phyloP scores from a whole-genome alignment of 2,113 vertebrate species.

The Gobio gobio region DNA sequence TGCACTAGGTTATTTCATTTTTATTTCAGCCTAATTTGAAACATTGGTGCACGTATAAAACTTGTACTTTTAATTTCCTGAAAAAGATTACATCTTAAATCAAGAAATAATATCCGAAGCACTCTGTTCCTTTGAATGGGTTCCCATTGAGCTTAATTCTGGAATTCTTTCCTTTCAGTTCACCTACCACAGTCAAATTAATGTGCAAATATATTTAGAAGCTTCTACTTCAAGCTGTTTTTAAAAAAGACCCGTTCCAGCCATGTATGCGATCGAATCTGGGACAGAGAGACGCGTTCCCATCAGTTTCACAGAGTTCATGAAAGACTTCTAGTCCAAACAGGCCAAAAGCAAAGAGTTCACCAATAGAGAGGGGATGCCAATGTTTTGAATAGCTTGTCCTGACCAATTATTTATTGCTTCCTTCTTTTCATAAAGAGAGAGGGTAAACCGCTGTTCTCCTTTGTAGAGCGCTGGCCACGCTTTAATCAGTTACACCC shows the following conservation, averaged over 20 bases:
- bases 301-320: slow-evolving; percentile 2
- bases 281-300: neutral
- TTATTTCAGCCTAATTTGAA: neutral
- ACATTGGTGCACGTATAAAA: neutral
- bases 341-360: slow-evolving; percentile 35
- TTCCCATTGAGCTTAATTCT: neutral
- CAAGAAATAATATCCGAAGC: neutral
- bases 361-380: slow-evolving; percentile 56
- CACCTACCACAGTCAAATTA: slow-evolving; percentile 17
- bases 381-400: slow-evolving; percentile 62
- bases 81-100: slow-evolving; percentile 6
- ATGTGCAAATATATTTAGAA: neutral
- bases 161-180: neutral
- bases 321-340: slow-evolving; percentile 42
- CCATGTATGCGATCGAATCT: neutral
- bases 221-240: neutral
- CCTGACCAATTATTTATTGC: slow-evolving; percentile 74
- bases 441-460: slow-evolving; percentile 66
- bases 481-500: slow-evolving; percentile 76
- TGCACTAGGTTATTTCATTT: neutral
- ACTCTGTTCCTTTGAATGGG: neutral
- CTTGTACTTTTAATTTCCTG: neutral
- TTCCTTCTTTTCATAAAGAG: slow-evolving; percentile 72
- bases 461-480: slow-evolving; percentile 65
- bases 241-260: neutral